Evolutionary conservation across 2,113 vertebrate species (phyloP).

Genomic region (Crotalus helleri): DNA sequence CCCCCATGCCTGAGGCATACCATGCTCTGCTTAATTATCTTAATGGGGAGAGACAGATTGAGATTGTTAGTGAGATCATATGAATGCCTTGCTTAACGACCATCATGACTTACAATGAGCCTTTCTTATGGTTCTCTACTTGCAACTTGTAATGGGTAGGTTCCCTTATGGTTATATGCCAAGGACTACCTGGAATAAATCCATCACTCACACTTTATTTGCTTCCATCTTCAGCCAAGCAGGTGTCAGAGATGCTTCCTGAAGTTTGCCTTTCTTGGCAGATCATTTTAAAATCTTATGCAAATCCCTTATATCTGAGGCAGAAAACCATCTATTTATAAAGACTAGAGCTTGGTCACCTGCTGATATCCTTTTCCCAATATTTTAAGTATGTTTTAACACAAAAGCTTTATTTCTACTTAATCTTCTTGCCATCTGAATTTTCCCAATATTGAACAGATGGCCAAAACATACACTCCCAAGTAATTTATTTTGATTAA

Average conservation of each 20-base stretch:
- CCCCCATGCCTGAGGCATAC: neutral
- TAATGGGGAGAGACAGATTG: neutral
- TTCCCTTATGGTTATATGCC: neutral
- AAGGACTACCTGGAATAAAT: neutral
- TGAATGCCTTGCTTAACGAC: neutral
- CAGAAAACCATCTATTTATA: neutral
- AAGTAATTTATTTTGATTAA: slow-evolving; percentile 17
- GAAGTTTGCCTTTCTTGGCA: neutral
- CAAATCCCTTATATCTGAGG: neutral
- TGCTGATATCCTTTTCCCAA: neutral
- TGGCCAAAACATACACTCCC: slow-evolving; percentile 13
- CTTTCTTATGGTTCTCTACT: neutral
- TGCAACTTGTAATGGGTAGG: neutral
- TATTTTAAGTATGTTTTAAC: slow-evolving; percentile 22
- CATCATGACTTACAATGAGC: neutral
- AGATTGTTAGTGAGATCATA: neutral
- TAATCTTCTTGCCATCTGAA: slow-evolving; percentile 38
- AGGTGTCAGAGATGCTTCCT: neutral
- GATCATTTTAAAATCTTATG: slow-evolving; percentile 7
- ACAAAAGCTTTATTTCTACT: slow-evolving; percentile 13
- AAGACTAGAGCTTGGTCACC: neutral
- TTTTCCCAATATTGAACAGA: neutral
- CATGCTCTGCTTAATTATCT: neutral
- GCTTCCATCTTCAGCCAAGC: neutral
- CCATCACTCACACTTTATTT: neutral